Conservation (phyloP, 2,113 vertebrate species). For the Sapajus apella region DNA sequence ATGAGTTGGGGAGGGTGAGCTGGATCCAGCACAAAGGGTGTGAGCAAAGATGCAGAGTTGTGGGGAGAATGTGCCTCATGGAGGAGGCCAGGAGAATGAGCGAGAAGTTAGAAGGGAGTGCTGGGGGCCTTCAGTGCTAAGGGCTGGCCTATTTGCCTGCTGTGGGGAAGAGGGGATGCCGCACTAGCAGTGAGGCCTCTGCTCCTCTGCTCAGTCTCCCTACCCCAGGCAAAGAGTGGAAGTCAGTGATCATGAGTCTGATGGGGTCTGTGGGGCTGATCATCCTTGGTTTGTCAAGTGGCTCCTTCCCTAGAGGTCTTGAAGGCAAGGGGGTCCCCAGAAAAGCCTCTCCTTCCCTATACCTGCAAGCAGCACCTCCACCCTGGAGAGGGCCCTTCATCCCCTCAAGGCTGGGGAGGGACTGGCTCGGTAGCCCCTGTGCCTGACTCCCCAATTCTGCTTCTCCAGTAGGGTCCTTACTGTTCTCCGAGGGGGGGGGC, state of each 20-base stretch:
- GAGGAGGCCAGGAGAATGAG: background rate
- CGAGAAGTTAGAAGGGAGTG: background rate
- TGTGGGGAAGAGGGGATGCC: background rate
- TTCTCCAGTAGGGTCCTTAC: constrained; percentile 84
- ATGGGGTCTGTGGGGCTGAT: background rate
- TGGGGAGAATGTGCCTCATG: background rate
- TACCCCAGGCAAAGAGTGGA: background rate
- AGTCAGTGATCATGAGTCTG: background rate
- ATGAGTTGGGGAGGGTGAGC: background rate
- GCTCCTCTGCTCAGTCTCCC: background rate
- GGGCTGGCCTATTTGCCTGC: background rate
- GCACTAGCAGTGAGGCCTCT: background rate
- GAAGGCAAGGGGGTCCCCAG: background rate
- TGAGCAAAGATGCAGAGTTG: background rate
- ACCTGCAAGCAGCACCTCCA: background rate
- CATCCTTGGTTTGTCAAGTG: background rate
- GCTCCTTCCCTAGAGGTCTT: background rate
- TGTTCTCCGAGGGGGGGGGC: constrained; percentile 85
- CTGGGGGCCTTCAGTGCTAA: background rate
- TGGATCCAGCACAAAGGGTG: background rate
- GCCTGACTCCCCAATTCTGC: constrained; percentile 81
- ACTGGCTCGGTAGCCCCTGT: constrained; percentile 23
- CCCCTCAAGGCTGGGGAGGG: constrained; percentile 67
- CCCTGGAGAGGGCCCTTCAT: background rate
- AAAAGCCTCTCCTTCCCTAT: background rate